These are phyloP conservation scores for Osmoderma eremita DNA, from an alignment of 2,888 invertebrate species.

Conservation along the genomic window DNA sequence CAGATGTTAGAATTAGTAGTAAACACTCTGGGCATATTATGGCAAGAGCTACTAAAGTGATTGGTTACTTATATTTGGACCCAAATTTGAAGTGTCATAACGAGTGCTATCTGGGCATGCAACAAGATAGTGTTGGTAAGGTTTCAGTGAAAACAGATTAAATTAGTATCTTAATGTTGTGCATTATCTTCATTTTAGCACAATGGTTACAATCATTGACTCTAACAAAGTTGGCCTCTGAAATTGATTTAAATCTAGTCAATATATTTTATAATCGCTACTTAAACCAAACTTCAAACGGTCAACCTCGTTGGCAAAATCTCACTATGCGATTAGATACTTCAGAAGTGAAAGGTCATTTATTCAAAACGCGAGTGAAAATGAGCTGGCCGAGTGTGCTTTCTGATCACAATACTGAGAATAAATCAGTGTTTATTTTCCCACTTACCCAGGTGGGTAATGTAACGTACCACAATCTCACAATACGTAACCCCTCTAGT, in stretches of 20 bases:
- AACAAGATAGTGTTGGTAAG: conserved; percentile 72
- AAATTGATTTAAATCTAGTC: conserved; percentile 75
- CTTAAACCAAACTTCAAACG: conserved; percentile 65
- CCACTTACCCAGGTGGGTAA: conserved; percentile 81
- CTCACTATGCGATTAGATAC: conserved; percentile 81
- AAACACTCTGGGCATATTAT: conserved; percentile 65
- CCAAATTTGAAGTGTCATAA: conserved; percentile 77
- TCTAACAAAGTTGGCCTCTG: conserved; percentile 73
- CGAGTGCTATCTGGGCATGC: conserved; percentile 81
- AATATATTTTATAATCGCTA: conserved; percentile 72
- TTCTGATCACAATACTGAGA: conserved; percentile 55
- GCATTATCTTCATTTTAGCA: conserved; percentile 41
- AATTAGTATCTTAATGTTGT: neutral
- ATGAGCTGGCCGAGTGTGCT: conserved; percentile 75
- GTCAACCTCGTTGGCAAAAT: conserved; percentile 70
- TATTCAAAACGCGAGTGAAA: conserved; percentile 73
- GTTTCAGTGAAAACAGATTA: neutral
- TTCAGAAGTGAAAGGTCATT: conserved; percentile 73
- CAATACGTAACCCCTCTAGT: conserved; percentile 78
- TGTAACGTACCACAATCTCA: conserved; percentile 71
- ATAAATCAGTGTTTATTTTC: conserved; percentile 68
- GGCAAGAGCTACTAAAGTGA: conserved; percentile 65
- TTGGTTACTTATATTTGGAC: conserved; percentile 76
- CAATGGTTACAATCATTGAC: conserved; percentile 74
- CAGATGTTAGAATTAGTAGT: conserved; percentile 71